A percentile compares a stretch with the other conserved stretches of the same genome.
Conservation (phyloP, 2,797 vertebrate genomes). For the Coreius guichenoti region DNA sequence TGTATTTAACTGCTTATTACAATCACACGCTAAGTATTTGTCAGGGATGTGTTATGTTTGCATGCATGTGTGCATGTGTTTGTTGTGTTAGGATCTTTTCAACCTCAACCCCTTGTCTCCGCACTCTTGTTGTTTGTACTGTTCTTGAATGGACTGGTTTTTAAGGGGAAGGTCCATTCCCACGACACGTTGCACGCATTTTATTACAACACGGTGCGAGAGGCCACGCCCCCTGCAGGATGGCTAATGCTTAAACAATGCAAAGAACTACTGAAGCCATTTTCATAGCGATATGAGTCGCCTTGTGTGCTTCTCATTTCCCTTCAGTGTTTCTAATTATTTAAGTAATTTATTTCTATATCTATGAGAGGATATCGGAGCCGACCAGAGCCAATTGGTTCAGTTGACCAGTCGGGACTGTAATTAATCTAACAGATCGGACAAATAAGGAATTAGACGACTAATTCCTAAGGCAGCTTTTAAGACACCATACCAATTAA, state of each 20-base stretch:
- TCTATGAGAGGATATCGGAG: neutral
- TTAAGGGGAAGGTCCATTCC: constrained; percentile 50
- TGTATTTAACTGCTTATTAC: constrained; percentile 5
- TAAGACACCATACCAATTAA: neutral
- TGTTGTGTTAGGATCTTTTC: constrained; percentile 31
- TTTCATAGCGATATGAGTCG: neutral
- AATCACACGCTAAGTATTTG: neutral
- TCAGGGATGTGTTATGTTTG: neutral
- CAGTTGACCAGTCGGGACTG: neutral
- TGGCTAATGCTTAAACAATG: constrained; percentile 18
- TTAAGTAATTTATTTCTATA: neutral
- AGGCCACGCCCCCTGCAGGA: constrained; percentile 27
- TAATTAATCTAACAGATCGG: neutral
- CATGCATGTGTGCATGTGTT: neutral
- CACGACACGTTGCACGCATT: constrained; percentile 33
- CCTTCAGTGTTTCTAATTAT: neutral
- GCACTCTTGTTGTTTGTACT: constrained; percentile 43
- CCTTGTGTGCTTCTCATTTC: constrained; percentile 1
- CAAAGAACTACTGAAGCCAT: constrained; percentile 20
- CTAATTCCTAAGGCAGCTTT: neutral
- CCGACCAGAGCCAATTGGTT: neutral
- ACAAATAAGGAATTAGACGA: neutral
- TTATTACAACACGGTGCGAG: neutral
- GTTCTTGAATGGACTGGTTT: constrained; percentile 58
- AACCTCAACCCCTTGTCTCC: constrained; percentile 40